Evolutionary conservation across 2,797 vertebrate genomes (phyloP).

Genomic region (Antennarius maculatus): DNA sequence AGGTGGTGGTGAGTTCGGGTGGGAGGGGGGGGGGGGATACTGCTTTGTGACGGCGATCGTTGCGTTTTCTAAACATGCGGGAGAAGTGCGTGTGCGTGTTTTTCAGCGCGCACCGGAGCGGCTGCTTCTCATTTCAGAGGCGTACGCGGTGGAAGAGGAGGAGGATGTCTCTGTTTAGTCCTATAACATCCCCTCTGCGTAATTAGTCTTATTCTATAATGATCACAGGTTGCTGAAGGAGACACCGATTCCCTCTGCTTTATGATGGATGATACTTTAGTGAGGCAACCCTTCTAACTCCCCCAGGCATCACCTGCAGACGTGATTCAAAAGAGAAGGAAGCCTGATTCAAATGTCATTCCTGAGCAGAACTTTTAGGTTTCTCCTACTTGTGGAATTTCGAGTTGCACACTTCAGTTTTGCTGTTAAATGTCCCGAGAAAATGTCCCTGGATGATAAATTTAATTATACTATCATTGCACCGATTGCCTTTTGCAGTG

Average conservation of each 20-base stretch:
- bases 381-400: conserved; percentile 16
- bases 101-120: not conserved
- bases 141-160: not conserved
- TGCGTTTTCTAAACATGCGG: conserved; percentile 21
- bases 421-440: conserved; percentile 27
- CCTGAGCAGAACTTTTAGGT: conserved; percentile 27
- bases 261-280: conserved; percentile 51
- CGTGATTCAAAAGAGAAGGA: conserved; percentile 34
- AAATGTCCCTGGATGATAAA: conserved; percentile 11
- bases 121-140: not conserved
- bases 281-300: conserved; percentile 4
- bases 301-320: conserved; percentile 3
- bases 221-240: conserved; percentile 43
- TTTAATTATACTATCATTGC: conserved; percentile 26
- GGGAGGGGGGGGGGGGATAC: conserved; percentile 25
- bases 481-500: not conserved
- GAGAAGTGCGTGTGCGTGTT: not conserved
- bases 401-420: conserved; percentile 20
- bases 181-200: conserved; percentile 19
- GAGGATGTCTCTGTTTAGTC: not conserved
- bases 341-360: no score
- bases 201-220: conserved; percentile 41
- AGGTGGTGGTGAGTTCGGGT: conserved; percentile 26
- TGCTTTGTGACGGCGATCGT: conserved; percentile 12
- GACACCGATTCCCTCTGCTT: conserved; percentile 36